A percentile compares a stretch with the other conserved stretches of the same genome.
Conservation (phyloP, 2,888 invertebrate species). For the Eugnorisma glareosa region DNA sequence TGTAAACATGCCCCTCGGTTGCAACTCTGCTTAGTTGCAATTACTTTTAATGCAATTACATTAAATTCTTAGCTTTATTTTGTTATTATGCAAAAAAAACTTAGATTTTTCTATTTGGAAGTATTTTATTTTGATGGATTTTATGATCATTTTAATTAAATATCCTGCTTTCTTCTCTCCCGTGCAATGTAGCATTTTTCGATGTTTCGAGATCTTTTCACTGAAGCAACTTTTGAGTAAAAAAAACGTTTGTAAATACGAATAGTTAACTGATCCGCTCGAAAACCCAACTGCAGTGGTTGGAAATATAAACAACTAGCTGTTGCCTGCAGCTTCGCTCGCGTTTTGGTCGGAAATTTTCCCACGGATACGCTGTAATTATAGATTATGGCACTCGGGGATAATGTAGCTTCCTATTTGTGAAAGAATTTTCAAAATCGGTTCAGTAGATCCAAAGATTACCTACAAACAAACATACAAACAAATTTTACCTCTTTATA, state of each 20-base stretch:
- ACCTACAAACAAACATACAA: too few relatives aligned
- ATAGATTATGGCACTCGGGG: too few relatives aligned
- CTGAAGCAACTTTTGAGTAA: background rate
- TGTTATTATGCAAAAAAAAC: background rate
- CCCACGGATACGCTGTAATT: too few relatives aligned
- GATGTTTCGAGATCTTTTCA: background rate
- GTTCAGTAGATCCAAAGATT: too few relatives aligned
- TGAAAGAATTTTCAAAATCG: too few relatives aligned
- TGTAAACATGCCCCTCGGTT: background rate
- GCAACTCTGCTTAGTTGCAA: background rate
- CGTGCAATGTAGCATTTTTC: background rate
- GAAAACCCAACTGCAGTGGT: background rate
- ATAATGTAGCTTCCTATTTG: too few relatives aligned
- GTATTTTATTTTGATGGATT: too few relatives aligned
- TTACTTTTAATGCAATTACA: background rate
- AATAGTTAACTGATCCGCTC: background rate
- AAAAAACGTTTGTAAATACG: background rate
- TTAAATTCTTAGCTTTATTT: constrained; percentile 1
- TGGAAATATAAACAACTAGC: too few relatives aligned
- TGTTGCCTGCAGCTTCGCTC: too few relatives aligned
- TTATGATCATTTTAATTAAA: background rate
- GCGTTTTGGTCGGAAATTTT: too few relatives aligned
- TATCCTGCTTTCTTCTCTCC: background rate
- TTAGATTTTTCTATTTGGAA: background rate
- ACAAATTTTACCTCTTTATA: too few relatives aligned